A percentile compares a stretch with the other conserved stretches of the same genome.
These are phyloP conservation scores for Sinella curviseta DNA, from an alignment of 1,140 invertebrate genomes.

Conservation along the genomic window DNA sequence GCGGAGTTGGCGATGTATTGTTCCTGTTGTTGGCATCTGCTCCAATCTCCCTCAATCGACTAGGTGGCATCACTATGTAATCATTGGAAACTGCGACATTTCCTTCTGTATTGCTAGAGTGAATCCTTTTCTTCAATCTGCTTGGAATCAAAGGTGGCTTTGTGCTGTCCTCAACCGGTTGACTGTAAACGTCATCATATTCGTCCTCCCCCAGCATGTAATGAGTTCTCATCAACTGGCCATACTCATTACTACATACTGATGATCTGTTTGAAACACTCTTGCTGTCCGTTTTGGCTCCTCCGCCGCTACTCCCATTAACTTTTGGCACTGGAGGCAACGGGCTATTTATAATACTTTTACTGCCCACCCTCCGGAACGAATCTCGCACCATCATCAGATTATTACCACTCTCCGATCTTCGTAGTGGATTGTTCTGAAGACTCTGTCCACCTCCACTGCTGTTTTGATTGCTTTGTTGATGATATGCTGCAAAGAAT, in stretches of 20 bases:
- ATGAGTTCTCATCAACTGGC: slow-evolving; percentile 55
- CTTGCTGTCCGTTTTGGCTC: slow-evolving; percentile 52
- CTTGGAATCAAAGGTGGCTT: neutral
- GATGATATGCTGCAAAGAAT: slow-evolving; percentile 28
- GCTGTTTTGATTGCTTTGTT: slow-evolving; percentile 44
- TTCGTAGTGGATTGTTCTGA: slow-evolving; percentile 37
- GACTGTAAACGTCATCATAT: slow-evolving; percentile 67
- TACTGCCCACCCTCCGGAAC: slow-evolving; percentile 52
- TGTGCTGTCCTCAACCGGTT: slow-evolving; percentile 56
- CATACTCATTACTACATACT: slow-evolving; percentile 50
- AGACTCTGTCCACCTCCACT: slow-evolving; percentile 45
- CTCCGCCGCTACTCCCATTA: slow-evolving; percentile 49
- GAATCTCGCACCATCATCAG: slow-evolving; percentile 19
- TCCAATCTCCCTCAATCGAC: slow-evolving; percentile 36
- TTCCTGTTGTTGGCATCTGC: neutral
- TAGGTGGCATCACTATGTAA: slow-evolving; percentile 46
- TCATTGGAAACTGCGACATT: slow-evolving; percentile 21
- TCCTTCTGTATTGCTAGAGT: neutral
- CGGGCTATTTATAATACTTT: slow-evolving; percentile 52
- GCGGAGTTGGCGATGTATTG: neutral
- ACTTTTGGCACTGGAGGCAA: slow-evolving; percentile 53
- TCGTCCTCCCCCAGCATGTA: slow-evolving; percentile 56
- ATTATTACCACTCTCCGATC: slow-evolving; percentile 42
- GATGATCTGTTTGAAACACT: slow-evolving; percentile 55
- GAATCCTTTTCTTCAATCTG: neutral